Percentiles rank a stretch among this genome's conserved stretches.
Conservation (phyloP, 1,140 invertebrate genomes). For the Solenopsis fugax region DNA sequence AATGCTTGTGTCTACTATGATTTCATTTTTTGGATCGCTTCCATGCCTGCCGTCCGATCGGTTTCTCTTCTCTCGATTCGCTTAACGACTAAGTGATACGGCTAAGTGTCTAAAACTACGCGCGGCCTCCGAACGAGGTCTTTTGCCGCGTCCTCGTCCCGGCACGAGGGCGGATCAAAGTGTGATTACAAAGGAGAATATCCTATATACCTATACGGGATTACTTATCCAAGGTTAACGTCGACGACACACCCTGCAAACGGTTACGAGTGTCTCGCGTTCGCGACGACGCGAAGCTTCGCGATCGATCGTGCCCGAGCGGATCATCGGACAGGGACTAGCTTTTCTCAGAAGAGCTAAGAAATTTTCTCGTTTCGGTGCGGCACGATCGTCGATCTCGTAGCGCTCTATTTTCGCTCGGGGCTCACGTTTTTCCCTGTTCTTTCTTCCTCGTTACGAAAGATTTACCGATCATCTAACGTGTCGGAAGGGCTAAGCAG, state of each 20-base stretch:
- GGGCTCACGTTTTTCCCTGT: neutral
- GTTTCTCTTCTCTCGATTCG: conserved; percentile 69
- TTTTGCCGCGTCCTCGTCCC: conserved; percentile 15
- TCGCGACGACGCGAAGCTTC: conserved; percentile 27
- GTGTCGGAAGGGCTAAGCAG: conserved; percentile 47
- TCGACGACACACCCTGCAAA: conserved; percentile 49
- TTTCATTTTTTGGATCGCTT: conserved; percentile 75
- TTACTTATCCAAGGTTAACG: conserved; percentile 48
- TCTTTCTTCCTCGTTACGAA: neutral
- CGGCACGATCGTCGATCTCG: conserved; percentile 67
- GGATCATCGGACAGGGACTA: conserved; percentile 52
- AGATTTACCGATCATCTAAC: conserved; percentile 28
- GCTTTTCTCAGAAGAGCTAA: conserved; percentile 38
- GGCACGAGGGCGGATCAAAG: conserved; percentile 37
- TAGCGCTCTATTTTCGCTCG: conserved; percentile 15
- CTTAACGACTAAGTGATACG: conserved; percentile 70
- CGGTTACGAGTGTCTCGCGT: conserved; percentile 43
- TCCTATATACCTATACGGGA: conserved; percentile 19
- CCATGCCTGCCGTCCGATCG: conserved; percentile 73
- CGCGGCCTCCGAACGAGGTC: conserved; percentile 49
- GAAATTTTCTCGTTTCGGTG: conserved; percentile 10
- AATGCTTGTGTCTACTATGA: conserved; percentile 80
- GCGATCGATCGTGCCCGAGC: conserved; percentile 54
- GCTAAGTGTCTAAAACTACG: conserved; percentile 65
- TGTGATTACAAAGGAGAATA: conserved; percentile 41